phyloP scores from a whole-genome alignment of 1,140 invertebrate genomes.

The Orius laevigatus region DNA sequence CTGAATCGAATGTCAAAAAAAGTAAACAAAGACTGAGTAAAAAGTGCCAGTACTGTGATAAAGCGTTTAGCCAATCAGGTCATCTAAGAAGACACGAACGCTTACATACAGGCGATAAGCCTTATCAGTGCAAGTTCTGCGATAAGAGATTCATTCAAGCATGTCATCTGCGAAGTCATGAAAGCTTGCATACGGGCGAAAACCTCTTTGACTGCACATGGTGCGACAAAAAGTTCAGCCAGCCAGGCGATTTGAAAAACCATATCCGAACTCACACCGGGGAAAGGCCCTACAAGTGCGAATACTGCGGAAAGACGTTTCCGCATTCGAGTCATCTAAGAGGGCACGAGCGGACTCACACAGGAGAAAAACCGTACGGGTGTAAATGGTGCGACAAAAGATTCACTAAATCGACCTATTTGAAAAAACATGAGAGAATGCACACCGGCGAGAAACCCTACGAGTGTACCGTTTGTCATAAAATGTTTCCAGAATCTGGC shows the following conservation, averaged over 20 bases:
- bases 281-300: constrained; percentile 33
- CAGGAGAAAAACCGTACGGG: too few relatives aligned
- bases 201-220: constrained; percentile 38
- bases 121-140: constrained; percentile 44
- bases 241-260: constrained; percentile 20
- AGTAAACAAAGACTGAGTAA: too few relatives aligned
- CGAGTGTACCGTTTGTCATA: too few relatives aligned
- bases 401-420: too few relatives aligned
- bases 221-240: constrained; percentile 28
- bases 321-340: constrained; percentile 9
- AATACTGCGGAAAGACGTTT: constrained; percentile 30
- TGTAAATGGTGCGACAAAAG: too few relatives aligned
- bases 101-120: constrained; percentile 39
- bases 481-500: too few relatives aligned
- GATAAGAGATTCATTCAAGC: constrained; percentile 33
- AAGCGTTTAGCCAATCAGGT: constrained; percentile 33
- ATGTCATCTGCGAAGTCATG: constrained; percentile 22
- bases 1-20: too few relatives aligned
- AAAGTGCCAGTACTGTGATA: constrained; percentile 26
- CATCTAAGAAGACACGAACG: constrained; percentile 30
- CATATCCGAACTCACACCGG: constrained; percentile 23
- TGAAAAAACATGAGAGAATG: too few relatives aligned
- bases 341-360: constrained; percentile 3
- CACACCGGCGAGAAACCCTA: too few relatives aligned
- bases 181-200: constrained; percentile 40